Base-by-base conservation (phyloP, 2,113 vertebrate genomes). In the Phasianus colchicus region DNA sequence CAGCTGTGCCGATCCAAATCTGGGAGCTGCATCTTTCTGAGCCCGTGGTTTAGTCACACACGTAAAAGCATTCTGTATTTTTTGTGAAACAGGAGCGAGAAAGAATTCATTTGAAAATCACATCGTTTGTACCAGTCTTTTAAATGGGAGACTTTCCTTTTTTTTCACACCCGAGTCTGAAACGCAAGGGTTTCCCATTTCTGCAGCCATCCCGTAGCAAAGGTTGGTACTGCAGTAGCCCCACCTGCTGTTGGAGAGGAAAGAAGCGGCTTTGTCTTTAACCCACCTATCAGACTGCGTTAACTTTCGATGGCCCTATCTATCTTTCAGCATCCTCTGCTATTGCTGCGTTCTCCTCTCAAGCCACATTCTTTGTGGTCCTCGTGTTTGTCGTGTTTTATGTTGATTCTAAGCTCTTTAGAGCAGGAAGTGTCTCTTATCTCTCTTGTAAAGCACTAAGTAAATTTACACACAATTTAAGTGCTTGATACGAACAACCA, bases 191-290 rank as follows among this genome's bases (percentile, higher is more conserved):
- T 6, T 6, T 18, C 9, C 40, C 30, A 2, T 6, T 9, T 6
- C 14, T 3, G 79, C 52, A 32, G 47, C 64, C 25, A 13, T 8
- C 29, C 73, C 24, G 8, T 6, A 58, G 57, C 30, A 6, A 27
- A 40, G 77, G 73, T 61, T 3, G 83, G 45, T 52, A 96, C 93
- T 55, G 91, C 91, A 81, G 90, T 25, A 96, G 96, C 96, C 93
- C 97, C 98, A 97, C 96, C 98, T 98, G 97, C 97, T 97, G 98
- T 97, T 76, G 72, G 63, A 36, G n/a, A 7, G 80, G 50, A 10
- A 58, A 94, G 89, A 63, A 70, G 86, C 81, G 64, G 70, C 85
- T 30, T 4, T 5, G 6, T 10, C 36, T 50, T 50, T 24, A 50
- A 50, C 21, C 21, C 22, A 50, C 48, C 11, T 50, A 24, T 50